Base-by-base conservation (phyloP, 2,888 invertebrate genomes). In the Thysanoteuthis rhombus region DNA sequence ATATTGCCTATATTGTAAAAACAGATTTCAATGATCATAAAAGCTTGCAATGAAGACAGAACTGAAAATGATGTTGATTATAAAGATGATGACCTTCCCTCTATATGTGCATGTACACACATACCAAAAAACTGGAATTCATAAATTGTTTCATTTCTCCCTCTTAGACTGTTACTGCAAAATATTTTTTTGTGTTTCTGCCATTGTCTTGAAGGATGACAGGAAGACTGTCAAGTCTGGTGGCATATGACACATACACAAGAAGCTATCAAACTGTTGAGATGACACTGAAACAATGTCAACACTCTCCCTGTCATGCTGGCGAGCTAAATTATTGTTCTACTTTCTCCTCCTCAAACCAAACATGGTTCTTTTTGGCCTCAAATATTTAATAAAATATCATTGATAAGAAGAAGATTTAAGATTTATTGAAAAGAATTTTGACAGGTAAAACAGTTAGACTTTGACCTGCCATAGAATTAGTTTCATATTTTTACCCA, bases 181-280 rank as follows among this genome's bases (percentile, higher is more conserved):
- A n/a, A 75, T 32, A 8, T 16, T n/a, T 75, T n/a, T 28, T 52
- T 25, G 32, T n/a, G 32, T 75, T 0, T 75, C n/a, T 75, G n/a
- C n/a, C 32, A 75, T 75, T 75, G 75, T 75, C 75, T 75, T 75
- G 12, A n/a, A 75, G 75, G 75, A 32, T 75, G n/a, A n/a, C n/a
- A 32, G 32, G 75, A n/a, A 75, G n/a, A n/a, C 75, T 75, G 75
- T n/a, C 75, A 75, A 4, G n/a, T 75, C n/a, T n/a, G 75, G 75
- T n/a, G 75, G n/a, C 75, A 75, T 32, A n/a, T 75, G 75, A 75
- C 75, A 75, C 32, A n/a, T 75, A 32, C 75, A 75, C 75, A 75
- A 75, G n/a, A 75, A 75, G 75, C 75, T 75, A 75, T 75, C 75
- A 75, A n/a, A 75, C 75, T n/a, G 75, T 75, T 75, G 75, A 75